phyloP scores from a whole-genome alignment of 2,113 vertebrate genomes.

The Oncorhynchus mykiss region DNA sequence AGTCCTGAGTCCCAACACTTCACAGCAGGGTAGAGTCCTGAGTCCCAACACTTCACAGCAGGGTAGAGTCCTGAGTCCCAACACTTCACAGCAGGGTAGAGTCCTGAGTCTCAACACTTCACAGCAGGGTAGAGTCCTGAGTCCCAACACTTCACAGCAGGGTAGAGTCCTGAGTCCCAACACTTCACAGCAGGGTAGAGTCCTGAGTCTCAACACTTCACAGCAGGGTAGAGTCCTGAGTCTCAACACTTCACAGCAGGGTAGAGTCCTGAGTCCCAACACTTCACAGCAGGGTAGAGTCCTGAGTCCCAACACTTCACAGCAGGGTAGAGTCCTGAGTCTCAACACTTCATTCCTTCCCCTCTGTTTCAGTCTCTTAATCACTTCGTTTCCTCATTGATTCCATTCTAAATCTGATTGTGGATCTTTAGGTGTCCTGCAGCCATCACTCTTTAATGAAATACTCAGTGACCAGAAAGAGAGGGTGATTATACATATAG shows the following conservation, averaged over 20 bases:
- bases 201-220: too few relatives aligned
- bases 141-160: slow-evolving; percentile 13
- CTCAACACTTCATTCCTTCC: slow-evolving; percentile 71
- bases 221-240: slow-evolving; percentile 39
- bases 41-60: slow-evolving; percentile 66
- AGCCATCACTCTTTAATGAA: slow-evolving; percentile 64
- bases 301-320: slow-evolving; percentile 62
- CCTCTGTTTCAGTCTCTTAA: slow-evolving; percentile 62
- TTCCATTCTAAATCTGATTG: slow-evolving; percentile 67
- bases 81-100: slow-evolving; percentile 48
- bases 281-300: too few relatives aligned
- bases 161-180: too few relatives aligned
- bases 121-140: slow-evolving; percentile 41
- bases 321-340: slow-evolving; percentile 45
- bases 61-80: slow-evolving; percentile 58
- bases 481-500: slow-evolving; percentile 36
- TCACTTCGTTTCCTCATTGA: slow-evolving; percentile 72
- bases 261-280: too few relatives aligned
- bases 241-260: slow-evolving; percentile 1
- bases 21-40: slow-evolving; percentile 37
- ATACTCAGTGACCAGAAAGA: slow-evolving; percentile 58
- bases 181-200: too few relatives aligned
- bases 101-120: slow-evolving; percentile 69
- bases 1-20: slow-evolving; percentile 68
- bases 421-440: slow-evolving; percentile 56